Conservation (phyloP, 2,113 vertebrate genomes). For the Chionodraco myersi region DNA sequence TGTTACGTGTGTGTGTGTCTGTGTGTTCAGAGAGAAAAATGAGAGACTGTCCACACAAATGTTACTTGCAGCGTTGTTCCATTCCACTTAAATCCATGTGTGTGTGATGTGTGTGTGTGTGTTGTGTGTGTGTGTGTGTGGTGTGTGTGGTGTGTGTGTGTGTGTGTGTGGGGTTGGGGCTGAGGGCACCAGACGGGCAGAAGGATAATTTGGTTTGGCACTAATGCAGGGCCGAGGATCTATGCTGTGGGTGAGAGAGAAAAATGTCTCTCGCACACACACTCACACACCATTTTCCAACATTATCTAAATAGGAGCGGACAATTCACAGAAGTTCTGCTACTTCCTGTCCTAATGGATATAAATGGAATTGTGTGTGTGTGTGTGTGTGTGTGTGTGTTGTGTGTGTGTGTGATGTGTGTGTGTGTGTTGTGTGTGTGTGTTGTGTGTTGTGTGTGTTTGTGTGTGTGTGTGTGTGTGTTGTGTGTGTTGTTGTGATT, state of each 20-base stretch:
- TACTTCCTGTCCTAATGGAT: conserved; percentile 14
- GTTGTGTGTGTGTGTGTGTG: conserved; percentile 24
- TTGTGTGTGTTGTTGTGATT: no score
- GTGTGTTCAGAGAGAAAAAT: neutral
- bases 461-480: no score
- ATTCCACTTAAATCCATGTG: conserved; percentile 26
- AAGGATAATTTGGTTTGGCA: conserved; percentile 82
- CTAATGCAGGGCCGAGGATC: conserved; percentile 75
- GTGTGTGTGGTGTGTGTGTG: conserved; percentile 35
- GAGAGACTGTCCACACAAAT: conserved; percentile 47
- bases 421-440: no score
- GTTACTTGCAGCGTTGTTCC: conserved; percentile 56
- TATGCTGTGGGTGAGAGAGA: conserved; percentile 74
- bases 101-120: neutral
- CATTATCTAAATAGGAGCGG: conserved; percentile 49
- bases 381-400: no score
- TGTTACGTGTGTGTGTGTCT: no score
- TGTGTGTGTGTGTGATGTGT: no score
- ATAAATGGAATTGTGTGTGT: conserved; percentile 61
- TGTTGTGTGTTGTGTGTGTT: no score
- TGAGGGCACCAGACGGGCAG: conserved; percentile 74
- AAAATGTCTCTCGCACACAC: conserved; percentile 41
- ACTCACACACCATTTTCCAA: conserved; percentile 17
- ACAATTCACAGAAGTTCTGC: conserved; percentile 37
- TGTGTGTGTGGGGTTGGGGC: conserved; percentile 44